Evolutionary conservation across 2,113 vertebrate genomes (phyloP).

Genomic region (Sylvia atricapilla): DNA sequence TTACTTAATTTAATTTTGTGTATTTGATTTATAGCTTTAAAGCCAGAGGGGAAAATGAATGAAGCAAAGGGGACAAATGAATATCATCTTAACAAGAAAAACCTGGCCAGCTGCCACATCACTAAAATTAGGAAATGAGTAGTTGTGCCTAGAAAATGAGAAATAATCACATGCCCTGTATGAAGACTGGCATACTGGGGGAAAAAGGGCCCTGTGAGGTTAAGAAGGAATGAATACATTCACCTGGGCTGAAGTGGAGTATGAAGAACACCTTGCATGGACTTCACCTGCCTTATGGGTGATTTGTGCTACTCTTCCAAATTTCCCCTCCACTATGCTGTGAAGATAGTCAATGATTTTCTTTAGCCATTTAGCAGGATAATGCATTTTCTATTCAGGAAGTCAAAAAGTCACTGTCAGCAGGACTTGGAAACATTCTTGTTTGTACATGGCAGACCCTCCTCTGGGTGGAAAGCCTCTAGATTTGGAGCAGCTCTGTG

Average conservation of each 20-base stretch:
- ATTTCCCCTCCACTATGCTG: neutral
- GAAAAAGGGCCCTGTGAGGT: neutral
- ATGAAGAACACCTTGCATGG: neutral
- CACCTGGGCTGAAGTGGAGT: neutral
- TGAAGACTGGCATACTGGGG: neutral
- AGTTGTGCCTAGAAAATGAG: constrained; percentile 13
- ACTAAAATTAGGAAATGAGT: constrained; percentile 38
- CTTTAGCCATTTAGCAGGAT: neutral
- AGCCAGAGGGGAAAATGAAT: constrained; percentile 37
- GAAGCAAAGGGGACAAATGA: constrained; percentile 40
- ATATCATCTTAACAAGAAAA: constrained; percentile 64
- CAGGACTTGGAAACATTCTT: neutral
- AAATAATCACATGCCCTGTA: constrained; percentile 16
- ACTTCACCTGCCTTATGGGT: neutral
- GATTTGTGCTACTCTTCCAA: neutral
- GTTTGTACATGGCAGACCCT: neutral
- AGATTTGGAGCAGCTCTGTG: neutral
- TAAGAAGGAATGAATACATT: constrained; percentile 9
- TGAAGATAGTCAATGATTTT: neutral
- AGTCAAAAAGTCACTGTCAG: neutral
- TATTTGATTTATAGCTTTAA: constrained; percentile 49
- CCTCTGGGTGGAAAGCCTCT: neutral
- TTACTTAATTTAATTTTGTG: constrained; percentile 51
- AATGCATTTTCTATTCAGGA: neutral
- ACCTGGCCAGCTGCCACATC: constrained; percentile 18